Conservation (phyloP, 2,797 vertebrate genomes). For the Amniataba percoides region DNA sequence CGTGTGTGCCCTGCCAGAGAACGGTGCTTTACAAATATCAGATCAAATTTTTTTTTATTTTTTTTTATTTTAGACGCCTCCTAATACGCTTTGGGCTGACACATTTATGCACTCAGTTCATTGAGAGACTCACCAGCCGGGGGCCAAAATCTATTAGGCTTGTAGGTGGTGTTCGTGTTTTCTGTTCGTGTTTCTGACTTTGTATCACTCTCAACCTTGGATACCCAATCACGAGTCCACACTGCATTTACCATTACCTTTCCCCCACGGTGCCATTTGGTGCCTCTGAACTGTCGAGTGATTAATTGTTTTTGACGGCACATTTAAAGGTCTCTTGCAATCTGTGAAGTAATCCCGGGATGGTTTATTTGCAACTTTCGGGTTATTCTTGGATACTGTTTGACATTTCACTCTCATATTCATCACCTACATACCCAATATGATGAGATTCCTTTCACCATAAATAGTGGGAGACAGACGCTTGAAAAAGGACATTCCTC, state of each 20-base stretch:
- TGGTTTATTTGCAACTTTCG: constrained; percentile 58
- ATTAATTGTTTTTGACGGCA: constrained; percentile 65
- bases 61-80: constrained; percentile 7
- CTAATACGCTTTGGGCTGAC: constrained; percentile 37
- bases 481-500: constrained; percentile 53
- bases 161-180: constrained; percentile 47
- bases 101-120: constrained; percentile 54
- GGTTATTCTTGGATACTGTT: constrained; percentile 59
- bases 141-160: constrained; percentile 55
- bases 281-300: constrained; percentile 38
- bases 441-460: constrained; percentile 47
- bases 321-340: constrained; percentile 62
- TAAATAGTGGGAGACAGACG: constrained; percentile 26
- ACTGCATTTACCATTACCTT: constrained; percentile 24
- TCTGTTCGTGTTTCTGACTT: constrained; percentile 54
- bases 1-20: constrained; percentile 25
- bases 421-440: constrained; percentile 42
- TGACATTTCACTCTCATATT: constrained; percentile 73
- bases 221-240: constrained; percentile 28
- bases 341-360: constrained; percentile 39
- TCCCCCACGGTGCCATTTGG: constrained; percentile 34
- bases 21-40: constrained; percentile 22
- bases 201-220: constrained; percentile 35
- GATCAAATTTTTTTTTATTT: constrained; percentile 14
- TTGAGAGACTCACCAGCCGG: constrained; percentile 38